Evolutionary conservation across 2,113 vertebrate genomes (phyloP), one percentile per base, ranked within the genome.

Genomic region (Prionailurus bengalensis): DNA sequence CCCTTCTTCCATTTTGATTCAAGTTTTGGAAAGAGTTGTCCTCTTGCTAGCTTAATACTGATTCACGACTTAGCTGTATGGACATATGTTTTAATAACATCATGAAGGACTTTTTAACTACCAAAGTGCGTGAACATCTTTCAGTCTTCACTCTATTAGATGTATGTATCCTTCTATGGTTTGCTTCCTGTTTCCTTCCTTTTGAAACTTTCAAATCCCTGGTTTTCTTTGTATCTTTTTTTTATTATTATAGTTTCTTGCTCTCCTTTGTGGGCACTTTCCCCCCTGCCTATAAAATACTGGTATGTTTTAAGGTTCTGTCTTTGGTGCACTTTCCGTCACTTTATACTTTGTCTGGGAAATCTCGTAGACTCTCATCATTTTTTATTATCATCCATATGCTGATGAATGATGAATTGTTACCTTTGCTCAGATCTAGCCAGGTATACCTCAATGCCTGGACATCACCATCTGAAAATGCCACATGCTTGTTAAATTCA

Each of bases 101-200:
- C 33, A 63, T 33, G 71, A 89, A 89, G n/a, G 25, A 78, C 25
- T 70, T 97, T 82, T 71, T 55, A 94, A 89, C 39, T 94, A 82
- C 39, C 63, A 74, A 93, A 94, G 53, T 65, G 70, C 36, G 29
- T 19, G 61, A 88, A 81, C 12, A 89, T 12, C 45, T 79, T 83
- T 86, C 33, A 70, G 45, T 25, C 31, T 39, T 92, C 82, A 55
- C 31, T 95, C 94, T 81, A 55, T 88, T 78, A 29, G 63, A 82
- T 63, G 95, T 94, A 53, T 33, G 55, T 29, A 53, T 16, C 53
- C n/a, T 83, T 95, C 55, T 87, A 58, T 10, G 71, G 36, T 90
- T 78, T 17, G 27, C 48, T 86, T 90, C 65, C 51, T 25, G 66
- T 58, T 92, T 97, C 48, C 82, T 96, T 98, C 71, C 74, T 97